Conservation (phyloP, 2,797 vertebrate genomes). For the Pseudopleuronectes americanus region DNA sequence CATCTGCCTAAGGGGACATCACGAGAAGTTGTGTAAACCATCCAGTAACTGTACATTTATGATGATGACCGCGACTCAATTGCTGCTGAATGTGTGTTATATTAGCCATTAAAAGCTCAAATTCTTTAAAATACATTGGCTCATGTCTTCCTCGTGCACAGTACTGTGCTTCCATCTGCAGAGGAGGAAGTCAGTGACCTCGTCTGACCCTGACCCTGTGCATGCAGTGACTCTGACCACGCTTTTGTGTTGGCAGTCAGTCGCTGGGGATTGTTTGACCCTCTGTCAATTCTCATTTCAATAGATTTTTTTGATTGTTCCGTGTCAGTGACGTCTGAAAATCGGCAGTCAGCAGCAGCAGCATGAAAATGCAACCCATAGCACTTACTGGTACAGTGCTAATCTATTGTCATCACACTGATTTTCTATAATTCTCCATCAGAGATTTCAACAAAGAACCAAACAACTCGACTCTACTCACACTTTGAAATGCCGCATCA, state of each 20-base stretch:
- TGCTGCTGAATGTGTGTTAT: neutral
- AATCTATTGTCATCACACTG: neutral
- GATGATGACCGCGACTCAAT: neutral
- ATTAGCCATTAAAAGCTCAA: neutral
- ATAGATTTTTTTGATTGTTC: conserved; percentile 65
- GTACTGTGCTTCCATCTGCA: conserved; percentile 13
- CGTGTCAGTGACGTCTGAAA: conserved; percentile 41
- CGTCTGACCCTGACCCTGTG: conserved; percentile 23
- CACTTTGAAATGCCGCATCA: no score
- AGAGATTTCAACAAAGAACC: neutral
- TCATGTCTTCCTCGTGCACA: neutral
- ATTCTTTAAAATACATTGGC: neutral
- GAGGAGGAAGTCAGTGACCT: conserved; percentile 39
- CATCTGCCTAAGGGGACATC: neutral
- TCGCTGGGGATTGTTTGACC: conserved; percentile 56
- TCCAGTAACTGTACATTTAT: neutral
- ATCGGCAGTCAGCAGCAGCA: conserved; percentile 60
- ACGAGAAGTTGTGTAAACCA: neutral
- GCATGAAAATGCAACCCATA: conserved; percentile 40
- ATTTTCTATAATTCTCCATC: neutral
- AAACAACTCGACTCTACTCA: no score
- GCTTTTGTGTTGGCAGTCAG: conserved; percentile 36
- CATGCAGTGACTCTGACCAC: conserved; percentile 11
- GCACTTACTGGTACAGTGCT: neutral
- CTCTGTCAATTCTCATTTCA: conserved; percentile 55